Evolutionary conservation across 2,888 invertebrate genomes (phyloP).

Genomic region (Patella caerulea): DNA sequence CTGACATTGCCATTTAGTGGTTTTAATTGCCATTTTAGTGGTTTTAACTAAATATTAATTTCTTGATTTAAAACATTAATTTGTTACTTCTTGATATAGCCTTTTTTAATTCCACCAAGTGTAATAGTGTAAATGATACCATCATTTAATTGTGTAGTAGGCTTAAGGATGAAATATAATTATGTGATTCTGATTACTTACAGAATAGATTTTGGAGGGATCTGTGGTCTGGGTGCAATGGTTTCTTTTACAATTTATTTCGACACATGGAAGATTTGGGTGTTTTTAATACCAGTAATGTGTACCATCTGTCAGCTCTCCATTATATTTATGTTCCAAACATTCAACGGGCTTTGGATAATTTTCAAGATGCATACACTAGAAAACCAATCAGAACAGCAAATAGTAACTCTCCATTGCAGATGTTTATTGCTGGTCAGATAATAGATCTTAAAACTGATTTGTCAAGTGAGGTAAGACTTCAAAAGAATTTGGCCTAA

Average conservation of each 20-base stretch:
- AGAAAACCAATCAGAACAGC: background rate
- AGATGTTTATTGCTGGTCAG: slow-evolving; percentile 10
- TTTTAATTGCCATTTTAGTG: no score
- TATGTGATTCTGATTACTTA: no score
- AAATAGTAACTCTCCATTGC: background rate
- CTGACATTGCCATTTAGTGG: no score
- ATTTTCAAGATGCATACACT: background rate
- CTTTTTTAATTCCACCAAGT: no score
- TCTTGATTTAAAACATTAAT: no score
- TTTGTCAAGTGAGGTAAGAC: background rate
- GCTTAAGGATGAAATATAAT: no score
- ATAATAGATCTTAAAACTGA: background rate
- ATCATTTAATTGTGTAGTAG: no score
- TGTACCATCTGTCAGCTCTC: background rate
- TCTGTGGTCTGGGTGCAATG: background rate
- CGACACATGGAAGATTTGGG: background rate
- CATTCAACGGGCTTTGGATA: background rate
- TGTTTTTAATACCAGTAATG: slow-evolving; percentile 2
- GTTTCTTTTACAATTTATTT: background rate
- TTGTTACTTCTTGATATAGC: no score
- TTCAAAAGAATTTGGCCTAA: no score
- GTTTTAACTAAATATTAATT: no score
- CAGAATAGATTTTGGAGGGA: background rate
- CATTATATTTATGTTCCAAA: background rate
- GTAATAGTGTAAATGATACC: no score